phyloP scores from a whole-genome alignment of 2,797 vertebrate genomes.

The Sebastes flavidus region DNA sequence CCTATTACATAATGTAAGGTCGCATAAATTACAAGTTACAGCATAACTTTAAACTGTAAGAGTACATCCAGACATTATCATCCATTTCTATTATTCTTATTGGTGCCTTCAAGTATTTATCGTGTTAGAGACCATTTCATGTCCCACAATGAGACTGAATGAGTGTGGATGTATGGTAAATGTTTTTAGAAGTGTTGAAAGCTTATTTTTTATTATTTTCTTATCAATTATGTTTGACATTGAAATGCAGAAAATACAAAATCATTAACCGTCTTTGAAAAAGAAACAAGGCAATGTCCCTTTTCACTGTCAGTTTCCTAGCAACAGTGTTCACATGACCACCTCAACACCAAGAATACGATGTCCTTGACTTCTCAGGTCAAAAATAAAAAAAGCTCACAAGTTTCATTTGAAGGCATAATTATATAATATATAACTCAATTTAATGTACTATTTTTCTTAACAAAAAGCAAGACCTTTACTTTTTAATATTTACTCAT shows the following conservation, averaged over 20 bases:
- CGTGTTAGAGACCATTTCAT: neutral
- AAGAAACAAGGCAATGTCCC: neutral
- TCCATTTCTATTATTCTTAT: neutral
- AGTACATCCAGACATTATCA: neutral
- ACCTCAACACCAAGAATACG: neutral
- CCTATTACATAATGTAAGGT: neutral
- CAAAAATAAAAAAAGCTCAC: neutral
- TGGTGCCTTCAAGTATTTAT: neutral
- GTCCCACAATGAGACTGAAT: neutral
- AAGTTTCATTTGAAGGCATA: neutral
- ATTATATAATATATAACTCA: neutral
- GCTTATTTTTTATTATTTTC: neutral
- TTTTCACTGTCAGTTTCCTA: slow-evolving; percentile 22
- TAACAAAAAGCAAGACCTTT: neutral
- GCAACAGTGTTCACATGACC: slow-evolving; percentile 5
- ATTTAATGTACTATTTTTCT: neutral
- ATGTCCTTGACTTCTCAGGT: neutral
- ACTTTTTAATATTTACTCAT: neutral
- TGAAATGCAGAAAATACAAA: neutral
- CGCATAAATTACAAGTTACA: neutral
- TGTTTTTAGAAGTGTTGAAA: neutral
- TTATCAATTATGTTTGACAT: neutral
- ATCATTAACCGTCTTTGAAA: neutral
- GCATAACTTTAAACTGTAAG: neutral
- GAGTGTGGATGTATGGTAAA: neutral